Percentiles rank a stretch among this genome's conserved stretches.
Conservation (phyloP, 2,797 vertebrate species). For the Cheirogaleus major region DNA sequence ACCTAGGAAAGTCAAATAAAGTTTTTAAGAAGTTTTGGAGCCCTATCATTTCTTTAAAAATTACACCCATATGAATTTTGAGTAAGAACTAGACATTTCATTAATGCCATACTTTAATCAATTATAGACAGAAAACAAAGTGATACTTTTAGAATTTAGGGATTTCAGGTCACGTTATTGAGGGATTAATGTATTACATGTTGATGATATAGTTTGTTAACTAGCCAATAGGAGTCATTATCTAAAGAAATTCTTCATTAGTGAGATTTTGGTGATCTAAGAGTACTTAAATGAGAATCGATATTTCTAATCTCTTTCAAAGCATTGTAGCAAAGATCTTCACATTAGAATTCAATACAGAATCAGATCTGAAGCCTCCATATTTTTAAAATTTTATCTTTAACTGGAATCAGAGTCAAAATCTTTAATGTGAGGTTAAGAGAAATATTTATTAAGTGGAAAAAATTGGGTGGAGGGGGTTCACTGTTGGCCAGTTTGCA, state of each 20-base stretch:
- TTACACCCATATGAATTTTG: neutral
- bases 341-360: conserved; percentile 52
- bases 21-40: neutral
- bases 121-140: conserved; percentile 6
- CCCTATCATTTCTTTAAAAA: neutral
- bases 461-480: neutral
- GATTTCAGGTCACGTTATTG: conserved; percentile 31
- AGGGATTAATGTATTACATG: conserved; percentile 58
- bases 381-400: conserved; percentile 53
- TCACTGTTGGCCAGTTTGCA: neutral
- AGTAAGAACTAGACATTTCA: neutral
- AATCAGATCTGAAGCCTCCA: conserved; percentile 24
- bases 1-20: neutral
- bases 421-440: conserved; percentile 13
- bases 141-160: neutral
- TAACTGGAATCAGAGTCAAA: neutral
- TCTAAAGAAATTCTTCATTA: conserved; percentile 66
- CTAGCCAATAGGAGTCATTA: conserved; percentile 37
- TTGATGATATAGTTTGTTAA: conserved; percentile 56
- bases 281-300: conserved; percentile 71
- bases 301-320: conserved; percentile 68
- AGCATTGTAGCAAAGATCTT: conserved; percentile 51
- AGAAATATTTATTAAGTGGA: conserved; percentile 10
- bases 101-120: conserved; percentile 5
- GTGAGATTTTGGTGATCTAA: conserved; percentile 66